Conservation (phyloP, 2,888 invertebrate genomes). For the Philonicus albiceps region DNA sequence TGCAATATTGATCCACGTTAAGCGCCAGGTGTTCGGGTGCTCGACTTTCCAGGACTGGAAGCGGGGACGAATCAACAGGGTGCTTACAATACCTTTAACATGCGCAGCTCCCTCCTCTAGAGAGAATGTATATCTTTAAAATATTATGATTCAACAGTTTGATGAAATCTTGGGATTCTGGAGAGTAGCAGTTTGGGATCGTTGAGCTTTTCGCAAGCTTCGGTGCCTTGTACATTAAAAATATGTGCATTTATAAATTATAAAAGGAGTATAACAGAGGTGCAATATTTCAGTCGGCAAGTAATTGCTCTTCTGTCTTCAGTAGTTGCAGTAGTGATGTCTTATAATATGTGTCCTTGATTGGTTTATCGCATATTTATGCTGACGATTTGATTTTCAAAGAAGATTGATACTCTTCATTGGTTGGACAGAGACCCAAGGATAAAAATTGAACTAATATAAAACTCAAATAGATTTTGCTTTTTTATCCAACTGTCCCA, state of each 20-base stretch:
- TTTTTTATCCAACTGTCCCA: too few species aligned
- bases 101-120: not conserved
- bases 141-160: not conserved
- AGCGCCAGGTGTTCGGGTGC: not conserved
- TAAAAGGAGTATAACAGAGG: not conserved
- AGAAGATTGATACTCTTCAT: too few species aligned
- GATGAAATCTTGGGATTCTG: not conserved
- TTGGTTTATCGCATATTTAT: not conserved
- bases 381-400: too few species aligned
- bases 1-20: constrained; percentile 1
- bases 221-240: not conserved
- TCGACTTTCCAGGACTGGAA: not conserved
- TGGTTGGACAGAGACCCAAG: too few species aligned
- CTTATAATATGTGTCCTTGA: not conserved
- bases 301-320: not conserved
- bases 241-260: not conserved
- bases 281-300: not conserved
- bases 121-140: not conserved
- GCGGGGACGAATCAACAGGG: constrained; percentile 3
- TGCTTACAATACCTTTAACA: not conserved
- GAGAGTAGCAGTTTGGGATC: not conserved
- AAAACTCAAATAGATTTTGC: too few species aligned
- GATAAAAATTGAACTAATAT: too few species aligned
- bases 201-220: not conserved
- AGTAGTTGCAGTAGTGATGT: not conserved